These are phyloP conservation scores for Tauraco erythrolophus DNA, from an alignment of 2,113 vertebrate species.

Conservation along the genomic window DNA sequence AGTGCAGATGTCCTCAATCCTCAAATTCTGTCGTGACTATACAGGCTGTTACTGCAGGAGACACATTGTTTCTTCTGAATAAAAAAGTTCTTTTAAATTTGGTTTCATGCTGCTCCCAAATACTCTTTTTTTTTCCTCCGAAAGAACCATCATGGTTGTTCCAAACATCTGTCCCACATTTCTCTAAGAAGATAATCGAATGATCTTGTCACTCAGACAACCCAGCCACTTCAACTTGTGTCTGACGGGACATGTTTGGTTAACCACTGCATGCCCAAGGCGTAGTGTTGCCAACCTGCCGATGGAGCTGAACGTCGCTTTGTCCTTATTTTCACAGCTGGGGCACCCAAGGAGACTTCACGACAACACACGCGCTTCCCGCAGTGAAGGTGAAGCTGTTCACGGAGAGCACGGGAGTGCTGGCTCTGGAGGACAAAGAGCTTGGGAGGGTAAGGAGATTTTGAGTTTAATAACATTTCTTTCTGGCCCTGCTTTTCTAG, in stretches of 20 bases:
- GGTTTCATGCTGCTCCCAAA: constrained; percentile 6
- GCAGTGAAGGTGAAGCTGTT: constrained; percentile 98
- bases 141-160: constrained; percentile 15
- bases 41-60: background rate
- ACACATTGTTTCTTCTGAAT: background rate
- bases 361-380: constrained; percentile 93
- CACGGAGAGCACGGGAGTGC: constrained; percentile 95
- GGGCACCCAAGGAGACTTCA: constrained; percentile 99
- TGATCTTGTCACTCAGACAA: constrained; percentile 49
- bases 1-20: background rate
- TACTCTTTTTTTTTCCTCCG: background rate
- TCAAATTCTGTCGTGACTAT: background rate
- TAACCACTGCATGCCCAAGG: constrained; percentile 27
- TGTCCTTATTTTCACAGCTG: constrained; percentile 84
- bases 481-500: constrained; percentile 21
- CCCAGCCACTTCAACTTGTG: constrained; percentile 1
- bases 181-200: constrained; percentile 66
- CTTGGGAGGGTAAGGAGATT: constrained; percentile 89
- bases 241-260: constrained; percentile 11
- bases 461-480: background rate
- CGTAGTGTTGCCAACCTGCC: background rate
- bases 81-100: constrained; percentile 15
- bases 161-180: constrained; percentile 64
- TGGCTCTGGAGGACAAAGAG: constrained; percentile 98
- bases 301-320: background rate